phyloP scores from a whole-genome alignment of 2,888 invertebrate genomes.

The Heteromyza rotundicornis region DNA sequence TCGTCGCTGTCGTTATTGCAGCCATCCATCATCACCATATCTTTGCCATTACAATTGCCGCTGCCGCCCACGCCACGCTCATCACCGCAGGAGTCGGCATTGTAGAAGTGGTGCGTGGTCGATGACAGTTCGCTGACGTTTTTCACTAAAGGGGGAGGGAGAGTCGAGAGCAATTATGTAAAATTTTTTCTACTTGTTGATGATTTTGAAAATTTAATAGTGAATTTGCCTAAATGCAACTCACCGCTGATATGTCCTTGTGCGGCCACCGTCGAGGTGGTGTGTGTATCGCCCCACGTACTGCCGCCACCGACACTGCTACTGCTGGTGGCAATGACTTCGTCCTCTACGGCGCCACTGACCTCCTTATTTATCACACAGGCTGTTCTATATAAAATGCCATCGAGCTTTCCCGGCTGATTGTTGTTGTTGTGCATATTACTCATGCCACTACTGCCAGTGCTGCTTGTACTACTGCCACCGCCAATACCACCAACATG shows the following conservation, averaged over 20 bases:
- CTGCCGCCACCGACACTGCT: constrained; percentile 24
- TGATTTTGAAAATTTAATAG: background rate
- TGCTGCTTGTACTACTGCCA: constrained; percentile 30
- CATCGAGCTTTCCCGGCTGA: constrained; percentile 57
- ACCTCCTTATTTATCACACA: constrained; percentile 59
- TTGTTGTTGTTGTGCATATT: constrained; percentile 54
- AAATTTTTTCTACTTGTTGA: no score
- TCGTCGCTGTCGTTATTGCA: constrained; percentile 62
- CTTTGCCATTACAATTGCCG: constrained; percentile 41
- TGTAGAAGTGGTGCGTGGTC: constrained; percentile 61
- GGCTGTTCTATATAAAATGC: constrained; percentile 59
- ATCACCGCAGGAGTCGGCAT: constrained; percentile 59
- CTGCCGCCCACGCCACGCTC: constrained; percentile 36
- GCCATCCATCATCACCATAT: constrained; percentile 51
- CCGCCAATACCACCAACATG: constrained; percentile 24
- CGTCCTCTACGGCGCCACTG: constrained; percentile 46
- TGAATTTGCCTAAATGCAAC: constrained; percentile 19
- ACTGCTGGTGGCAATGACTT: constrained; percentile 45
- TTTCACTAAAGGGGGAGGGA: constrained; percentile 49
- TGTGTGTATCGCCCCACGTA: constrained; percentile 25
- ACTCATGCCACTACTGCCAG: constrained; percentile 29
- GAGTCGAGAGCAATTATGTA: no score
- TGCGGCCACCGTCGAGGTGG: constrained; percentile 31
- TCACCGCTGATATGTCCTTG: constrained; percentile 57
- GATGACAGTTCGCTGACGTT: constrained; percentile 61